These are phyloP conservation scores for Mesorhabditis belari DNA, from an alignment of 2,888 invertebrate species.

Conservation along the genomic window DNA sequence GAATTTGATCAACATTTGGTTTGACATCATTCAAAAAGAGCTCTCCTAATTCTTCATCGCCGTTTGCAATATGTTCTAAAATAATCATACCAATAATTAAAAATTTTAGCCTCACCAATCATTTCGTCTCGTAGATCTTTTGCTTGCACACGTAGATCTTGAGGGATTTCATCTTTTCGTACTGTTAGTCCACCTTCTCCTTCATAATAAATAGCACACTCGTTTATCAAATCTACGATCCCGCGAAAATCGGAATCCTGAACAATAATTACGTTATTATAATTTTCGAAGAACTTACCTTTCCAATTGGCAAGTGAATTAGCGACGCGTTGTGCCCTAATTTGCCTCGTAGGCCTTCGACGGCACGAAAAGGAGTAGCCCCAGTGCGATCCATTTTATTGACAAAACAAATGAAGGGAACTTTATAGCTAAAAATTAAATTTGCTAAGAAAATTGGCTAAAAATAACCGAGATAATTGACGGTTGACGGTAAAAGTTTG, in stretches of 20 bases:
- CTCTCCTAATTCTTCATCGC: conserved; percentile 84
- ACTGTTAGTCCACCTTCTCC: conserved; percentile 56
- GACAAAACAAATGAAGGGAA: conserved; percentile 92
- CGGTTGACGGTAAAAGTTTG: conserved; percentile 93
- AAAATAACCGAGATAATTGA: conserved; percentile 79
- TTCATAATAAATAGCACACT: conserved; percentile 86
- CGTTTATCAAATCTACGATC: conserved; percentile 77
- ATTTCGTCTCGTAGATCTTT: conserved; percentile 76
- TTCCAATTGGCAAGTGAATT: conserved; percentile 87
- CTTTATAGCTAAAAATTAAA: conserved; percentile 62
- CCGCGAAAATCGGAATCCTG: conserved; percentile 75
- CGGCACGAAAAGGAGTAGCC: conserved; percentile 63
- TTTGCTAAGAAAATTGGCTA: neutral
- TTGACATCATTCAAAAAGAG: conserved; percentile 79
- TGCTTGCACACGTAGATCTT: conserved; percentile 68
- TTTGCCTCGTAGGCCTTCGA: conserved; percentile 65
- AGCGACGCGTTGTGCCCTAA: conserved; percentile 91
- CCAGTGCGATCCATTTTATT: conserved; percentile 89
- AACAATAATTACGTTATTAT: too few species aligned
- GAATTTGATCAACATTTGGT: conserved; percentile 72
- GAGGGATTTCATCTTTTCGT: conserved; percentile 78
- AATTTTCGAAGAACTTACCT: conserved; percentile 53
- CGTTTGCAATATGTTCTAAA: conserved; percentile 80
- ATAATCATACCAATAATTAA: neutral
- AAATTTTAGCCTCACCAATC: conserved; percentile 59